phyloP scores from a whole-genome alignment of 2,113 vertebrate species.

The Alexandromys fortis region DNA sequence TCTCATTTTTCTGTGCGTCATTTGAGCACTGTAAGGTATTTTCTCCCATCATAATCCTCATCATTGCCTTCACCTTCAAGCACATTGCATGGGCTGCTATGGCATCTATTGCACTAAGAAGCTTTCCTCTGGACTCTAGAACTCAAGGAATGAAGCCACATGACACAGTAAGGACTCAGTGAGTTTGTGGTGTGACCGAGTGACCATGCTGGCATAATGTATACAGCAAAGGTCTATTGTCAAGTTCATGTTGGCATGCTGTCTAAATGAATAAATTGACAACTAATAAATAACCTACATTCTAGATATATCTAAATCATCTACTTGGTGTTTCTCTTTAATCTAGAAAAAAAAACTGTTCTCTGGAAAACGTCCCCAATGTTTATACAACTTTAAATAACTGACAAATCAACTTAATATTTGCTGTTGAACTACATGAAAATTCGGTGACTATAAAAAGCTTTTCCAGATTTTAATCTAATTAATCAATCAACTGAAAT shows the following conservation, averaged over 20 bases:
- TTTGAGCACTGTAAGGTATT: constrained; percentile 11
- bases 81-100: neutral
- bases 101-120: neutral
- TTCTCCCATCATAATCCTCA: neutral
- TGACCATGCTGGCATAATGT: neutral
- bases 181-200: neutral
- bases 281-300: neutral
- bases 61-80: neutral
- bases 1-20: neutral
- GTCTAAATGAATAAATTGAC: neutral
- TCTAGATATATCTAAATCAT: neutral
- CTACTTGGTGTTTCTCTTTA: neutral
- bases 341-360: neutral
- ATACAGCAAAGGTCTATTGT: neutral
- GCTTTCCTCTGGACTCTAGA: neutral
- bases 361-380: neutral
- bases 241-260: neutral
- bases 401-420: neutral
- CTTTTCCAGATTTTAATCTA: constrained; percentile 10
- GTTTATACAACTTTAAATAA: neutral
- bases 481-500: neutral
- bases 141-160: neutral
- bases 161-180: neutral
- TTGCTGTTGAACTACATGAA: constrained; percentile 8
- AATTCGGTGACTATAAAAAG: neutral